A percentile compares a stretch with the other conserved stretches of the same genome.
phyloP scores from a whole-genome alignment of 2,888 invertebrate species.

The Oscheius myriophilus region DNA sequence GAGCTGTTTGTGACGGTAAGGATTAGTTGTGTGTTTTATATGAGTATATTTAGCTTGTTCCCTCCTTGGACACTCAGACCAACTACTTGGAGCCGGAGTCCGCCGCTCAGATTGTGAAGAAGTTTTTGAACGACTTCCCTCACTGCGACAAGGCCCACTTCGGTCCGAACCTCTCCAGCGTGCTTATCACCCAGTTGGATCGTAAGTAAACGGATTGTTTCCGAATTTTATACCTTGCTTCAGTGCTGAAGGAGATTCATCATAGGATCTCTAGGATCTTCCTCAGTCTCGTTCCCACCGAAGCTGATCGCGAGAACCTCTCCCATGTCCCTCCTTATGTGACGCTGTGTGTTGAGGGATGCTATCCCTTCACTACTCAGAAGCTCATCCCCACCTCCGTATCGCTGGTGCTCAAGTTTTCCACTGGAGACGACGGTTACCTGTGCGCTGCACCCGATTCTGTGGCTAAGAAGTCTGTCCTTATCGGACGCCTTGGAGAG shows the following conservation, averaged over 20 bases:
- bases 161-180: conserved; percentile 58
- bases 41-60: conserved; percentile 36
- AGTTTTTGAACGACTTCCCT: conserved; percentile 64
- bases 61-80: conserved; percentile 66
- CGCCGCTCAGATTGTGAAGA: conserved; percentile 53
- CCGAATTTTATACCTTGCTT: conserved; percentile 2
- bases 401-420: conserved; percentile 59
- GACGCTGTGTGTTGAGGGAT: conserved; percentile 60
- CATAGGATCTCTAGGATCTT: conserved; percentile 35
- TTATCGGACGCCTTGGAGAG: conserved; percentile 58
- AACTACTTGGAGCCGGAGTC: conserved; percentile 55
- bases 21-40: not conserved
- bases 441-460: conserved; percentile 65
- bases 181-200: conserved; percentile 52
- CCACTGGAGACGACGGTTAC: conserved; percentile 63
- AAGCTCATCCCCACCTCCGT: conserved; percentile 54
- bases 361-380: conserved; percentile 54
- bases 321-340: conserved; percentile 59
- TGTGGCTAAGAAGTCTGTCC: conserved; percentile 59
- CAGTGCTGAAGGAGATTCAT: conserved; percentile 56
- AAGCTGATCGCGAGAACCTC: conserved; percentile 24
- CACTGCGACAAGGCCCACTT: conserved; percentile 60
- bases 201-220: conserved; percentile 28
- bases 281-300: not conserved
- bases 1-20: conserved; percentile 42